Percentiles rank a stretch among this genome's conserved stretches.
phyloP scores from a whole-genome alignment of 2,888 invertebrate species.

The Nomada lathburiana region DNA sequence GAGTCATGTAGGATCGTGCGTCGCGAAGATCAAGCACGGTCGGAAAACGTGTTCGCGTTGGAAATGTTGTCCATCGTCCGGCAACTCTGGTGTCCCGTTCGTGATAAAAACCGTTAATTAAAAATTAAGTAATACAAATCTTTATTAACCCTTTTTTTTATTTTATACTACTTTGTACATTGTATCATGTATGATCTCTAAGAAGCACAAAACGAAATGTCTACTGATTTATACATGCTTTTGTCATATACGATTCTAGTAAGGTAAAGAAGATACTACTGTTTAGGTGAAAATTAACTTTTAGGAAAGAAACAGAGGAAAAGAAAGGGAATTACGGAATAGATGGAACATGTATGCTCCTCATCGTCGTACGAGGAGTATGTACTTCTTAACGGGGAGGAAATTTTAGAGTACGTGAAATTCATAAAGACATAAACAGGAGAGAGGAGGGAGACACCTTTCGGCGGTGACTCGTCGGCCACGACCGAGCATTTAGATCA shows the following conservation, averaged over 20 bases:
- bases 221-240: constrained; percentile 82
- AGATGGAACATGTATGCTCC: constrained; percentile 55
- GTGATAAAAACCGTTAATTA: constrained; percentile 76
- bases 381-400: constrained; percentile 15
- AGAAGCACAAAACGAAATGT: constrained; percentile 82
- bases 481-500: constrained; percentile 13
- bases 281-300: constrained; percentile 68
- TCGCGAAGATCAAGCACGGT: background rate
- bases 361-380: constrained; percentile 34
- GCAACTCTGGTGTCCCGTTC: constrained; percentile 60
- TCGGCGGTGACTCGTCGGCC: constrained; percentile 40
- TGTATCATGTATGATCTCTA: constrained; percentile 83
- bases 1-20: background rate
- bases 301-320: constrained; percentile 33
- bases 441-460: constrained; percentile 63
- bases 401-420: constrained; percentile 30
- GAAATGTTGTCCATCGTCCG: constrained; percentile 41
- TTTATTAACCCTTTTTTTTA: constrained; percentile 82
- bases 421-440: constrained; percentile 62
- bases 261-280: constrained; percentile 72
- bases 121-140: constrained; percentile 78
- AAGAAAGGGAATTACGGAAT: background rate
- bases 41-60: constrained; percentile 12
- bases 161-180: constrained; percentile 84
- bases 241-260: constrained; percentile 78